These are phyloP conservation scores for Panulirus ornatus DNA, from an alignment of 1,140 invertebrate genomes.

Conservation along the genomic window DNA sequence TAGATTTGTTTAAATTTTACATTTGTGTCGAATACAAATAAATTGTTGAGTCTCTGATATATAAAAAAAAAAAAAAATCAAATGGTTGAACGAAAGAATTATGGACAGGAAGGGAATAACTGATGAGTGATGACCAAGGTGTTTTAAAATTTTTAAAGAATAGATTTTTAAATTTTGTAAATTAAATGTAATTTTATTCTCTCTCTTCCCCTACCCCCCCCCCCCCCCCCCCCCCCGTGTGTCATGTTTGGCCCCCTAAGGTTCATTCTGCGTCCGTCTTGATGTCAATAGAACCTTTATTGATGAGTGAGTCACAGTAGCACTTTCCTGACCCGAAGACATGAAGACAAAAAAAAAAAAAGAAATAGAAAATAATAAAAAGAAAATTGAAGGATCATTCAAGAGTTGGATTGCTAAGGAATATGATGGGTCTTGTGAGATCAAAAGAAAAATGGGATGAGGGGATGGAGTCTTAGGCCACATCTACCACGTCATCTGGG, in stretches of 20 bases:
- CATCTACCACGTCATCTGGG: no score
- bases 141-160: no score
- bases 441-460: no score
- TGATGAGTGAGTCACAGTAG: not conserved
- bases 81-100: no score
- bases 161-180: no score
- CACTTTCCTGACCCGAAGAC: not conserved
- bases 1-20: no score
- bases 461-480: no score
- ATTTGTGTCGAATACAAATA: no score
- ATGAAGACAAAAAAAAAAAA: not conserved
- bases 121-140: no score
- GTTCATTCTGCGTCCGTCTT: not conserved
- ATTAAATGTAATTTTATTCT: constrained; percentile 1
- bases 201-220: not conserved
- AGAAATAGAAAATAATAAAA: not conserved
- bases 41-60: no score
- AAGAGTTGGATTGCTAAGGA: not conserved
- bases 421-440: not conserved
- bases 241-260: not conserved
- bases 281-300: not conserved
- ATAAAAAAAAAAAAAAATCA: no score
- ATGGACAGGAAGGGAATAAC: no score
- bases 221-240: not conserved
- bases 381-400: not conserved